Conservation (phyloP, 2,797 vertebrate genomes). For the Mormyrops attenuatus region DNA sequence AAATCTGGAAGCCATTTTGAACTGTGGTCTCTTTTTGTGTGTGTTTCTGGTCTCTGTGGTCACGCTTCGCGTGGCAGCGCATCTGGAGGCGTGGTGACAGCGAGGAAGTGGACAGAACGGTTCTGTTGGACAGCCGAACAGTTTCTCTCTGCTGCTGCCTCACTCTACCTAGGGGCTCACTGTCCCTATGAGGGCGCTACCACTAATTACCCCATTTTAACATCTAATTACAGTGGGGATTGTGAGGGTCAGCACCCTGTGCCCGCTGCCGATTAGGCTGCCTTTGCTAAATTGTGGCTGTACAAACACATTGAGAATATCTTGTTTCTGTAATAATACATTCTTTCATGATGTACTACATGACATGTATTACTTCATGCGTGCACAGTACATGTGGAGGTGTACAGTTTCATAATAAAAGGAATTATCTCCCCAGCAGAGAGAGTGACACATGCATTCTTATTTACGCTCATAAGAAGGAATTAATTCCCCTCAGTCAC, state of each 20-base stretch:
- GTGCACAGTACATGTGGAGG: neutral
- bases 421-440: neutral
- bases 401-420: neutral
- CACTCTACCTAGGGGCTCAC: neutral
- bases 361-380: neutral
- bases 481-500: neutral
- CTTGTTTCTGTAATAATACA: neutral
- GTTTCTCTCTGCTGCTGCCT: neutral
- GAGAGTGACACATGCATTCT: neutral
- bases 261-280: neutral
- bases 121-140: neutral
- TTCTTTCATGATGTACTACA: neutral
- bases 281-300: neutral
- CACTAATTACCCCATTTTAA: neutral
- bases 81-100: neutral
- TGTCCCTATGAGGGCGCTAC: neutral
- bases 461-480: constrained; percentile 5
- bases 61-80: neutral
- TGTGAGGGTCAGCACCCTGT: neutral
- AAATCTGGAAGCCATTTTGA: neutral
- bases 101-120: neutral
- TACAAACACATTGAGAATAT: neutral
- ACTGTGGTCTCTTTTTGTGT: neutral
- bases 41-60: neutral
- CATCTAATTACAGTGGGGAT: neutral